Conservation (phyloP, 1,140 invertebrate genomes). For the Condylostylus longicornis region DNA sequence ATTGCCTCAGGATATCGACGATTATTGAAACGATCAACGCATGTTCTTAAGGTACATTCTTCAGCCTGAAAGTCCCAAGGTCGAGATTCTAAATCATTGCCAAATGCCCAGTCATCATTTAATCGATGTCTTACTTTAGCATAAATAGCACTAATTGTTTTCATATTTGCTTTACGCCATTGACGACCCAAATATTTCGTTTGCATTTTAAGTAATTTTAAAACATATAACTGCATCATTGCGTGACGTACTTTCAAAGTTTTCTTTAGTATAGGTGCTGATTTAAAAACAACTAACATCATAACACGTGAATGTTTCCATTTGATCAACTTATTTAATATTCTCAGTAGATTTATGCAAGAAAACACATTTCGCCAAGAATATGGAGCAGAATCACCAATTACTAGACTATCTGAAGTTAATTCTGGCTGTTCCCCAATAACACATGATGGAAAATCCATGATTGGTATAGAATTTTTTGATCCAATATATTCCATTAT, state of each 20-base stretch:
- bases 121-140: constrained; percentile 87
- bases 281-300: constrained; percentile 99
- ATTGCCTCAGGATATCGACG: constrained; percentile 56
- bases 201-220: constrained; percentile 98
- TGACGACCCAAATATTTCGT: constrained; percentile 97
- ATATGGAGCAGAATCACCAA: constrained; percentile 71
- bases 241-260: constrained; percentile 91
- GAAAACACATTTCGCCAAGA: constrained; percentile 98
- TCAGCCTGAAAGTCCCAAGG: constrained; percentile 99
- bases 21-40: constrained; percentile 91
- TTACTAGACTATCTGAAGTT: constrained; percentile 48
- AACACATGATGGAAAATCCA: constrained; percentile 92
- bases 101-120: constrained; percentile 99
- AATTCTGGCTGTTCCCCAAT: constrained; percentile 91
- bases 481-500: constrained; percentile 89
- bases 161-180: constrained; percentile 99
- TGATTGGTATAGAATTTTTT: constrained; percentile 85
- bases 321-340: constrained; percentile 97
- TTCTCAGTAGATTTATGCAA: constrained; percentile 91
- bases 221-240: constrained; percentile 95
- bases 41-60: constrained; percentile 83
- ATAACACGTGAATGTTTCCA: constrained; percentile 99
- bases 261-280: constrained; percentile 92
- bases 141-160: constrained; percentile 98
- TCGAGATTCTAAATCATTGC: constrained; percentile 93